phyloP scores from a whole-genome alignment of 2,888 invertebrate species.

The Yponomeuta cagnagella region DNA sequence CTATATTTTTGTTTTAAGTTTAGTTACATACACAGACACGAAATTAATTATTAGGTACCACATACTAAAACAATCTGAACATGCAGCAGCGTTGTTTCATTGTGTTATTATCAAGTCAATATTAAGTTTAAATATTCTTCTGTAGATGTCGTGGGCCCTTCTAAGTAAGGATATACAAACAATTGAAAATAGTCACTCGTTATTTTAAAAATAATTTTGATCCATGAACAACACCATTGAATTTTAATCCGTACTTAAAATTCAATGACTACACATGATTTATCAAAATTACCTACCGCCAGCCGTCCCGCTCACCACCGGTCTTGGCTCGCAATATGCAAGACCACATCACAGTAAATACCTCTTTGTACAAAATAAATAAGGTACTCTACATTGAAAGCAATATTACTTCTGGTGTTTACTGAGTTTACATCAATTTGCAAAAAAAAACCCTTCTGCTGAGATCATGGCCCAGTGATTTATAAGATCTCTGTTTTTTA shows the following conservation, averaged over 20 bases:
- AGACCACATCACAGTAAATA: conserved; percentile 12
- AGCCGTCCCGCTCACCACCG: conserved; percentile 35
- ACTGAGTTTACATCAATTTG: conserved; percentile 30
- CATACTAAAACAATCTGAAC: conserved; percentile 13
- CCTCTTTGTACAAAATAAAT: conserved; percentile 12
- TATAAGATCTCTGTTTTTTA: conserved; percentile 40
- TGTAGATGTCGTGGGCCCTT: conserved; percentile 1
- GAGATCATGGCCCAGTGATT: conserved; percentile 62
- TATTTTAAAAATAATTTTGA: too few relatives aligned
- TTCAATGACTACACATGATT: background rate
- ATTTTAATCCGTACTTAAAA: too few relatives aligned
- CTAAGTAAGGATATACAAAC: conserved; percentile 1
- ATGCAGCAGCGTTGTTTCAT: background rate
- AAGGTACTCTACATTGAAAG: conserved; percentile 12
- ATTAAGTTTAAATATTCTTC: conserved; percentile 1
- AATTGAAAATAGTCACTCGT: background rate
- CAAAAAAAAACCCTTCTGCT: conserved; percentile 48
- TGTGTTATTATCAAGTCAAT: background rate
- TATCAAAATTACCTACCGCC: conserved; percentile 38
- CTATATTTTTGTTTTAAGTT: conserved; percentile 47
- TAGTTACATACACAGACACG: conserved; percentile 49
- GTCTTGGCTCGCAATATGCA: background rate
- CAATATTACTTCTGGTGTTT: background rate
- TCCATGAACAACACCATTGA: too few relatives aligned
- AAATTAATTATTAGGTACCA: conserved; percentile 35